Evolutionary conservation across 1,140 invertebrate genomes (phyloP), one percentile per base, ranked within the genome.

Genomic region (Anoplophora glabripennis): DNA sequence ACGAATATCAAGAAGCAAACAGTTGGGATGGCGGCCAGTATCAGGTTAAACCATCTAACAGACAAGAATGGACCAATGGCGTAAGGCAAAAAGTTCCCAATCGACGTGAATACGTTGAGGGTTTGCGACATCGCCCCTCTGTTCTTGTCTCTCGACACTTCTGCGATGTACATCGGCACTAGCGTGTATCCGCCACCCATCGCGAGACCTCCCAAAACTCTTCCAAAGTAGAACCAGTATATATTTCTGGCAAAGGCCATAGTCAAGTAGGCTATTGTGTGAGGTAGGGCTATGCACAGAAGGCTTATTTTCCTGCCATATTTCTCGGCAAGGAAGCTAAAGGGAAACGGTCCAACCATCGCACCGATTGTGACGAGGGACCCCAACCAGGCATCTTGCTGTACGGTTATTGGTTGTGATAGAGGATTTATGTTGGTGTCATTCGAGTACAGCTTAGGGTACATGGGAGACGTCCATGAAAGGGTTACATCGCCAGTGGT

Each of bases 301-400:
- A 77, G 60, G 7, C 71, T 70, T 11, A 68, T 69, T 57, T 77
- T 80, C 57, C 79, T 62, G 1, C 79, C 79, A 38, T 75, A 69
- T 10, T 68, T 72, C 34, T 77, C 71, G 8, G 75, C 44, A 0
- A 75, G 41, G 21, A 68, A 54, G 1, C 74, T 75, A n/a, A 74
- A 72, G 1, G 61, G 53, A 15, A 64, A n/a, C 4, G 61, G 35
- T 4, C 85, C 86, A 4, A 82, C 44, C 3, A 91, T 78, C 15
- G 90, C 89, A 10, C 92, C 92, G 12, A 94, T 68, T 0, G 89
- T 84, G 42, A 93, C 76, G 7, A 94, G 72, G 0, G 89, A 89
- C 0, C 86, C 89, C 56, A 94, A 87, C 90, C 90, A 94, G 0
- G 90, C 87, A 40, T 77, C 75, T 28, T 28, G 21, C 5, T 28